Conservation (phyloP, 2,113 vertebrate genomes). For the Apus apus region DNA sequence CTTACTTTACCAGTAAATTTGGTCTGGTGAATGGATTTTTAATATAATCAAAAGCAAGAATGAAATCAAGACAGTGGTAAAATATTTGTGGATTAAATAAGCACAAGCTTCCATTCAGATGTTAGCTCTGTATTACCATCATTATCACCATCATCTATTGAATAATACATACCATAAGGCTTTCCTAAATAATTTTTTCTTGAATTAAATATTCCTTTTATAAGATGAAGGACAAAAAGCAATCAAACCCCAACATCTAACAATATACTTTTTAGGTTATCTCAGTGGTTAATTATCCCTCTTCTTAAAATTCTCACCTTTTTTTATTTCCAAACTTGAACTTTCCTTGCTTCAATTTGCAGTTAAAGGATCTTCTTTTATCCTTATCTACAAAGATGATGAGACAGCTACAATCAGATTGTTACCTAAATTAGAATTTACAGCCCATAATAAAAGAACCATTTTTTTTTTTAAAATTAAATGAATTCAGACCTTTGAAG, state of each 20-base stretch:
- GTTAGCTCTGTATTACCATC: background rate
- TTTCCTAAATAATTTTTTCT: slow-evolving; percentile 33
- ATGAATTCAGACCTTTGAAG: background rate
- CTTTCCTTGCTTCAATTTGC: background rate
- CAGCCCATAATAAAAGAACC: background rate
- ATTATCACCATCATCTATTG: background rate
- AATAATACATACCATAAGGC: slow-evolving; percentile 16
- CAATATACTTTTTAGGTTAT: background rate
- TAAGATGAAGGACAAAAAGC: background rate
- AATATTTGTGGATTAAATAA: background rate
- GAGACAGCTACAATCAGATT: slow-evolving; percentile 11
- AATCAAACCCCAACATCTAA: background rate
- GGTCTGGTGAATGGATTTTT: background rate
- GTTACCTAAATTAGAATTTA: slow-evolving; percentile 34
- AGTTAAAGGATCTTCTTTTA: slow-evolving; percentile 24
- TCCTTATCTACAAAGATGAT: slow-evolving; percentile 35
- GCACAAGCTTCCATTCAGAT: background rate
- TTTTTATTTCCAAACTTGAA: slow-evolving; percentile 5
- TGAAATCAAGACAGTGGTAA: slow-evolving; percentile 17
- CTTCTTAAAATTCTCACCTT: background rate
- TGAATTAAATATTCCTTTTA: slow-evolving; percentile 4
- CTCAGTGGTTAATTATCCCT: background rate
- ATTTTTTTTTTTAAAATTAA: background rate
- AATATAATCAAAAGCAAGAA: background rate
- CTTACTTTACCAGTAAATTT: background rate